Base-by-base conservation (phyloP, 1,140 invertebrate genomes). In the Pogonognathellus flavescens region DNA sequence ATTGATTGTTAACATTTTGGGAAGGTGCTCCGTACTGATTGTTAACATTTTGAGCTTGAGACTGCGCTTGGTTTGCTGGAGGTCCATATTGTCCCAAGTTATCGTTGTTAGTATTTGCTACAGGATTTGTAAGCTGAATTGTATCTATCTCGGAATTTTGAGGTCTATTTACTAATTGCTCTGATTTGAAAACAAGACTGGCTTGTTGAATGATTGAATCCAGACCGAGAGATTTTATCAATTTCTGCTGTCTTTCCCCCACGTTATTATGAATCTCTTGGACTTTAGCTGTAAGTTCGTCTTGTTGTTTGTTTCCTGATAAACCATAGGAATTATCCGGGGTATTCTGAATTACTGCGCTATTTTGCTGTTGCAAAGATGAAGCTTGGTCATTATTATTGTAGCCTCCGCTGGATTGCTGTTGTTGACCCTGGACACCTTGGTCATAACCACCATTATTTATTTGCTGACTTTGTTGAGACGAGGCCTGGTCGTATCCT, bases 361-460 rank as follows among this genome's bases (percentile, higher is more conserved):
- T 18, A 72, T 76, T 76, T 76, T 76, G 70, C 10, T 72, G 66
- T 49, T 50, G 66, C 8, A 22, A 31, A 4, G 60, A 66, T 41
- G 31, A 41, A 6, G 2, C 31, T 41, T 41, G 31, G 31, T 41
- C 6, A n/a, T 57, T 13, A 14, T 14, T n/a, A 57, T 57, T 57
- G n/a, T 57, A 57, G 53, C 53, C 53, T 57, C 53, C 53, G 10
- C 10, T 57, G 11, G 53, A n/a, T 57, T 57, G 53, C 9, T 57
- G 53, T n/a, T 57, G 2, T 10, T 57, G 53, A 57, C 3, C 11
- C 11, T 13, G 53, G 1, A 4, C 2, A 72, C 14, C 16, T 13
- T 76, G 70, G 41, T 6, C 8, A 10, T 76, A 49, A 9, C 70
- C 70, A 8, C 70, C 70, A 66, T 25, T 25, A 66, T 31, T 66